A percentile compares a stretch with the other conserved stretches of the same genome.
phyloP scores from a whole-genome alignment of 2,113 vertebrate species.

The Sceloporus tristichus region DNA sequence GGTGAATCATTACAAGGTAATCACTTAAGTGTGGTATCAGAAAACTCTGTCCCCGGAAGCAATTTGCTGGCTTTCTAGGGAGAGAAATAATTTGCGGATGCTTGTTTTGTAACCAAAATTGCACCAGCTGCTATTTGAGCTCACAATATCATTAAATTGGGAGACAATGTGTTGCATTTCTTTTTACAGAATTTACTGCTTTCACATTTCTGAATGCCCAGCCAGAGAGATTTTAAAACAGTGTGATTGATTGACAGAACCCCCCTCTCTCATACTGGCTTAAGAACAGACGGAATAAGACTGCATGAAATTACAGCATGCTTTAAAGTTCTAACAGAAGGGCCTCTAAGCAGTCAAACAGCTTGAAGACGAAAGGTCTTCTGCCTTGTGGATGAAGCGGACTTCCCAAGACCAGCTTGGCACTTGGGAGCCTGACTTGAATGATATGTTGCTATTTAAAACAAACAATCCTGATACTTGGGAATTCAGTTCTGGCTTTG shows the following conservation, averaged over 20 bases:
- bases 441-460: not conserved
- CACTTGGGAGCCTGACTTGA: not conserved
- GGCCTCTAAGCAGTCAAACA: not conserved
- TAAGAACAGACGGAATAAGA: not conserved
- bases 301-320: not conserved
- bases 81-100: no score
- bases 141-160: not conserved
- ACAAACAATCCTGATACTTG: not conserved
- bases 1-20: not conserved
- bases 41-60: not conserved
- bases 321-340: not conserved
- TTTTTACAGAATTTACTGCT: not conserved
- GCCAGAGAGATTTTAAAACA: not conserved
- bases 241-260: not conserved
- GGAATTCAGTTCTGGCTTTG: not conserved
- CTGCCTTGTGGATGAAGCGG: not conserved
- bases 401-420: not conserved
- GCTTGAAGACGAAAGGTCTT: conserved; percentile 7
- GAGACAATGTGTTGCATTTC: not conserved
- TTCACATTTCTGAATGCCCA: not conserved
- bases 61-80: not conserved
- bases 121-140: not conserved
- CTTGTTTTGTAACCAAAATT: not conserved
- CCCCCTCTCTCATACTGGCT: not conserved
- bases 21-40: not conserved